Percentiles rank a stretch among this genome's conserved stretches.
phyloP scores from a whole-genome alignment of 1,140 invertebrate species.

The Polyergus mexicanus region DNA sequence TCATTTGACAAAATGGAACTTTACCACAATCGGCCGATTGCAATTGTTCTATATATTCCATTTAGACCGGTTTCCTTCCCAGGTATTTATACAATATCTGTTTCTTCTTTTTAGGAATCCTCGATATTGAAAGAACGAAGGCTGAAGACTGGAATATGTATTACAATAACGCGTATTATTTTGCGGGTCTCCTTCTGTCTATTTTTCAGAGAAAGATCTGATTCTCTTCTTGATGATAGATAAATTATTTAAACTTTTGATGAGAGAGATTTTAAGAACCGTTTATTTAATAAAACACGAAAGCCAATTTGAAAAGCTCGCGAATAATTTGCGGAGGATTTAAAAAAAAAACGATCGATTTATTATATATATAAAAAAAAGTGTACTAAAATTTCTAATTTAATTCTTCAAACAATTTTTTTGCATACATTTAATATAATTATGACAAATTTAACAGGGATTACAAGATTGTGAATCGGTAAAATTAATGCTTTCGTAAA shows the following conservation, averaged over 20 bases:
- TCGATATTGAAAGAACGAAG: neutral
- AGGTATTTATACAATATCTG: constrained; percentile 32
- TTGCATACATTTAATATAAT: neutral
- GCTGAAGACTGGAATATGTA: neutral
- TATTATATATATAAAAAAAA: neutral
- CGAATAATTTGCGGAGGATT: neutral
- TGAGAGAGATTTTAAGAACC: neutral
- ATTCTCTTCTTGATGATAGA: neutral
- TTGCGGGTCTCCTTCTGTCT: neutral
- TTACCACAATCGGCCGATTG: neutral
- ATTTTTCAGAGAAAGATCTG: neutral
- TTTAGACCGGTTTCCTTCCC: constrained; percentile 60
- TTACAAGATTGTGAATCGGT: neutral
- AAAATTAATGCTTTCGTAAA: neutral
- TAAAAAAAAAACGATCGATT: neutral
- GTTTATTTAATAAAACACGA: neutral
- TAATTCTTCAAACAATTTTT: neutral
- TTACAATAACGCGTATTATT: neutral
- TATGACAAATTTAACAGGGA: neutral
- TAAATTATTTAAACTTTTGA: neutral
- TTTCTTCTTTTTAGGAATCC: neutral
- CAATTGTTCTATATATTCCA: constrained; percentile 26
- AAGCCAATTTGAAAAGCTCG: neutral
- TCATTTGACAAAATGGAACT: constrained; percentile 19
- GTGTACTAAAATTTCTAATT: too few species aligned